A percentile compares a stretch with the other conserved stretches of the same genome.
Conservation (phyloP, 1,140 invertebrate species). For the Pseudobourletiella spinata region DNA sequence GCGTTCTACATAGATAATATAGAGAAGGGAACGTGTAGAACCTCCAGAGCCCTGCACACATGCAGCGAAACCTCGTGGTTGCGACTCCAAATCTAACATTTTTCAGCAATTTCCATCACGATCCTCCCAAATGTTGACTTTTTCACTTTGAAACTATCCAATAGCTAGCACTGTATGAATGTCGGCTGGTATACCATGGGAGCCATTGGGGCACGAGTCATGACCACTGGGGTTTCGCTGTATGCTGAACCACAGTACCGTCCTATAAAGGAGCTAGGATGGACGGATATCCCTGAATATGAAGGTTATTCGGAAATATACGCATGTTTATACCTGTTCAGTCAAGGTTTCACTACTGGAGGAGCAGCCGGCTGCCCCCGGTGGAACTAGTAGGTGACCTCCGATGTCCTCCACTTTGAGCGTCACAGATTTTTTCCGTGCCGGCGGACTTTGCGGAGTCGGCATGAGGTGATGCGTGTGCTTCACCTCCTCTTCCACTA, state of each 20-base stretch:
- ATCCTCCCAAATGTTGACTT: background rate
- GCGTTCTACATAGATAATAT: constrained; percentile 6
- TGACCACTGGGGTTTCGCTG: no score
- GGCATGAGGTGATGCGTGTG: constrained; percentile 25
- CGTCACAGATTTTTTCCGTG: constrained; percentile 35
- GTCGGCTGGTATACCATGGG: background rate
- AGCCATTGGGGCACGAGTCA: background rate
- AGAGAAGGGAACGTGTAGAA: no score
- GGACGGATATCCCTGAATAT: background rate
- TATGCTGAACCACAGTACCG: no score
- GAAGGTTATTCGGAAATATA: no score
- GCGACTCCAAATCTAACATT: no score
- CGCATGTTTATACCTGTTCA: constrained; percentile 33
- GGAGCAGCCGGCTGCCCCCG: constrained; percentile 26
- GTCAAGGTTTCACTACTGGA: constrained; percentile 34
- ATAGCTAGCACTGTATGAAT: background rate
- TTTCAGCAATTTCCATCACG: no score
- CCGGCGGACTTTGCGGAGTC: constrained; percentile 19
- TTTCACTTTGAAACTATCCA: background rate
- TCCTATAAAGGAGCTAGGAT: background rate
- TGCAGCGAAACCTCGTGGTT: no score
- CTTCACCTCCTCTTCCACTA: constrained; percentile 29
- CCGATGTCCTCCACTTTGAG: constrained; percentile 33
- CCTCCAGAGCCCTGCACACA: no score
- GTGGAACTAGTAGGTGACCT: constrained; percentile 33